Percentiles rank a stretch among this genome's conserved stretches.
Conservation (phyloP, 1,140 invertebrate genomes). For the Tetramorium simillimum region DNA sequence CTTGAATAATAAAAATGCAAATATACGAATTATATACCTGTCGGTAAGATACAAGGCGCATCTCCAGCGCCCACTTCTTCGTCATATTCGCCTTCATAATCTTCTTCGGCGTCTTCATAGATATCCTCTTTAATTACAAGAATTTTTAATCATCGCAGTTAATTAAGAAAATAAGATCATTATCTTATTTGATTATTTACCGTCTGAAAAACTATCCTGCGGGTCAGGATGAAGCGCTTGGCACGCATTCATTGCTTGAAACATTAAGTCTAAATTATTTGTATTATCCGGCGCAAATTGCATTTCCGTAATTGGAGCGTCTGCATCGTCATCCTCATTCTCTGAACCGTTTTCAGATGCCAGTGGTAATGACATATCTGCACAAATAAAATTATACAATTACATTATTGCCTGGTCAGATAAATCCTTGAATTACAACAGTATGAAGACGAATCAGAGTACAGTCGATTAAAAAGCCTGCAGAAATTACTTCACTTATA, state of each 20-base stretch:
- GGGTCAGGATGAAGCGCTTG: constrained; percentile 89
- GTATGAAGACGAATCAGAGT: neutral
- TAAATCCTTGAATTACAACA: neutral
- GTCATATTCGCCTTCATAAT: constrained; percentile 80
- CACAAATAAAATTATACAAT: constrained; percentile 32
- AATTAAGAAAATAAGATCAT: neutral
- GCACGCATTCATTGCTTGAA: constrained; percentile 89
- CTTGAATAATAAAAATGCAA: neutral
- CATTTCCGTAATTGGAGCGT: constrained; percentile 87
- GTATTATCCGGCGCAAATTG: constrained; percentile 89
- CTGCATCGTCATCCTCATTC: constrained; percentile 84
- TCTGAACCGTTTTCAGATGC: constrained; percentile 83
- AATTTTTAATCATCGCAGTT: constrained; percentile 38
- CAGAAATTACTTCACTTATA: neutral
- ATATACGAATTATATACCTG: constrained; percentile 73
- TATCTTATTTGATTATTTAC: constrained; percentile 69
- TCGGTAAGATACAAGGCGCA: constrained; percentile 79
- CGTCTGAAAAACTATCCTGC: constrained; percentile 86
- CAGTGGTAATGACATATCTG: constrained; percentile 76
- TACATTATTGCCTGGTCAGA: constrained; percentile 10
- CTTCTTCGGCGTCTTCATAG: constrained; percentile 85
- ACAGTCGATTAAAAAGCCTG: neutral
- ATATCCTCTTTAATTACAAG: constrained; percentile 83
- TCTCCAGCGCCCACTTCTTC: constrained; percentile 79
- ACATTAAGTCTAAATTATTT: constrained; percentile 88